phyloP scores from a whole-genome alignment of 1,140 invertebrate genomes.

The Zaprionus nigranus region DNA sequence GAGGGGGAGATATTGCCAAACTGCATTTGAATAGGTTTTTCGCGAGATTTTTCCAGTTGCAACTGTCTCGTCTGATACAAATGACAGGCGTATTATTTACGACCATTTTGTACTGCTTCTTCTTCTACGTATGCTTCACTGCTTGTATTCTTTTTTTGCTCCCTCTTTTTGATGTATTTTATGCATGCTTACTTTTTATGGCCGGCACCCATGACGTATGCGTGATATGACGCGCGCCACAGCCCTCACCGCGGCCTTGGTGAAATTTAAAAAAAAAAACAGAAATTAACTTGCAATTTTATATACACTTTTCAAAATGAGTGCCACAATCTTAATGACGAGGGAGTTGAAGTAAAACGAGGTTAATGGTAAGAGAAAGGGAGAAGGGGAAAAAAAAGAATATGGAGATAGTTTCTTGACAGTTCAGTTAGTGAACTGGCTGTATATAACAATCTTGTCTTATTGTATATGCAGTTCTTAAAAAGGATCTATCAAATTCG shows the following conservation, averaged over 20 bases:
- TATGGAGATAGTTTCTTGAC: not conserved
- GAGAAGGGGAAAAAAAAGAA: not conserved
- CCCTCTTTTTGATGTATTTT: constrained; percentile 28
- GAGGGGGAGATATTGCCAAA: not conserved
- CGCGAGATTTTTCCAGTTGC: constrained; percentile 20
- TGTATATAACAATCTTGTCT: too few species aligned
- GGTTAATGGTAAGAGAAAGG: not conserved
- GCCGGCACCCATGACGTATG: constrained; percentile 66
- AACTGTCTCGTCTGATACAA: constrained; percentile 64
- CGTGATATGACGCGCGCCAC: constrained; percentile 52
- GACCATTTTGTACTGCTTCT: constrained; percentile 19
- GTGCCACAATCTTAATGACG: constrained; percentile 1
- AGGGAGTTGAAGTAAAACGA: not conserved
- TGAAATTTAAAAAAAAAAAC: not conserved
- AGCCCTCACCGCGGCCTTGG: constrained; percentile 44
- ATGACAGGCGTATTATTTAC: constrained; percentile 66
- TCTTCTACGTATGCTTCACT: constrained; percentile 11
- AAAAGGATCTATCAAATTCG: too few species aligned
- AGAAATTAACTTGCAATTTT: constrained; percentile 38
- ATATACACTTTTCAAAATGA: constrained; percentile 40
- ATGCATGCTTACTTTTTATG: constrained; percentile 69
- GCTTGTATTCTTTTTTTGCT: not conserved
- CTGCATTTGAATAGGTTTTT: constrained; percentile 31
- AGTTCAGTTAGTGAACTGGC: too few species aligned
- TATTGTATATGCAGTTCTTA: fast-evolving